Conservation (phyloP, 2,113 vertebrate genomes). For the Thymallus thymallus region DNA sequence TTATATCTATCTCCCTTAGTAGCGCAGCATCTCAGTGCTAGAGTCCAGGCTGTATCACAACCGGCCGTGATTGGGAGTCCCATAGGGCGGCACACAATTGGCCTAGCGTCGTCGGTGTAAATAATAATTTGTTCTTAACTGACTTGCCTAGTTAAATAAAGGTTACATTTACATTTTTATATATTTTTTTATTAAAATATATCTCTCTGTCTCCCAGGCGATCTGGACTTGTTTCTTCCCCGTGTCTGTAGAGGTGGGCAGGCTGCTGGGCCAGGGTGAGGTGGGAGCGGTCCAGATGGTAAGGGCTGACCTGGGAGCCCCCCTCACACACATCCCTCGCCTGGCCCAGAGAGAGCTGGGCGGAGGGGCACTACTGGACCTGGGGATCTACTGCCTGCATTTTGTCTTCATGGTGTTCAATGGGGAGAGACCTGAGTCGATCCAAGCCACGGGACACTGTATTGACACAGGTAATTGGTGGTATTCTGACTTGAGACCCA, state of each 20-base stretch:
- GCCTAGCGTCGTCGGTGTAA: too few species aligned
- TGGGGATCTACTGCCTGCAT: constrained; percentile 74
- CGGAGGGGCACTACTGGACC: constrained; percentile 65
- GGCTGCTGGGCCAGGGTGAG: constrained; percentile 57
- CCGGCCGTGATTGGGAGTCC: too few species aligned
- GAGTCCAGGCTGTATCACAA: too few species aligned
- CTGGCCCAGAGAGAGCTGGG: constrained; percentile 68
- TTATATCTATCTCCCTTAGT: too few species aligned
- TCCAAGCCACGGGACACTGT: constrained; percentile 62
- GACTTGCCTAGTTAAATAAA: too few species aligned
- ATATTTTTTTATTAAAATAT: too few species aligned
- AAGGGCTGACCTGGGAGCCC: constrained; percentile 64
- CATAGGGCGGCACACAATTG: too few species aligned
- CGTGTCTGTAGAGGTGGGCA: constrained; percentile 62
- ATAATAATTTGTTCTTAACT: too few species aligned
- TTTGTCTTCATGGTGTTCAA: constrained; percentile 80
- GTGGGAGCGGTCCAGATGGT: constrained; percentile 73
- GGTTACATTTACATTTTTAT: too few species aligned
- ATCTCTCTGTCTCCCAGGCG: constrained; percentile 49
- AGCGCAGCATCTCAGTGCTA: too few species aligned
- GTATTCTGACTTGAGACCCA: too few species aligned
- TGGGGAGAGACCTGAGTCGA: constrained; percentile 67
- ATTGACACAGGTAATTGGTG: constrained; percentile 65
- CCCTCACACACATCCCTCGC: constrained; percentile 63
- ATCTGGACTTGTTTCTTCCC: constrained; percentile 72